Evolutionary conservation across 2,113 vertebrate species (phyloP).

Genomic region (Condylura cristata): DNA sequence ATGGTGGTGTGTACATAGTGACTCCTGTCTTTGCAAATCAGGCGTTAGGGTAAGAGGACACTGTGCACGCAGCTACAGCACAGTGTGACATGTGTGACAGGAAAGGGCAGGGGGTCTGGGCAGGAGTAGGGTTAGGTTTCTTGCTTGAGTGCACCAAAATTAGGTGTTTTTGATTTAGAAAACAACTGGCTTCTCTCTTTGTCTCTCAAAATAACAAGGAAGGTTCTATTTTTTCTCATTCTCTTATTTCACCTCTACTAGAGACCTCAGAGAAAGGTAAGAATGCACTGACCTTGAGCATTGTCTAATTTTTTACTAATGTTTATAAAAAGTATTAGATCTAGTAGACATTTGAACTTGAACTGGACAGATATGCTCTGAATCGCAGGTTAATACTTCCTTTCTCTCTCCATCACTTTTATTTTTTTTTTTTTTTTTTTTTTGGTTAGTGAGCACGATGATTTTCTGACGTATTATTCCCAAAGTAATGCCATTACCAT

Average conservation of each 20-base stretch:
- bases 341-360: constrained; percentile 48
- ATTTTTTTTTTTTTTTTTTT: no score
- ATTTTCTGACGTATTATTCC: constrained; percentile 60
- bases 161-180: not conserved
- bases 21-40: not conserved
- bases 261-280: constrained; percentile 44
- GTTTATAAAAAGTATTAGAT: constrained; percentile 48
- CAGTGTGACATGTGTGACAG: not conserved
- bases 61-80: no score
- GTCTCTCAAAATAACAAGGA: constrained; percentile 46
- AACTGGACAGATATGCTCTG: constrained; percentile 50
- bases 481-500: constrained; percentile 41
- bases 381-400: constrained; percentile 55
- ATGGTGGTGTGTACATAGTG: not conserved
- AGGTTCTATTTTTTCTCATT: not conserved
- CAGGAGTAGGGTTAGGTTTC: not conserved
- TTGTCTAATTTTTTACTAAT: constrained; percentile 55
- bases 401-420: no score
- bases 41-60: not conserved
- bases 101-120: not conserved
- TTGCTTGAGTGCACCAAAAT: not conserved
- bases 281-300: constrained; percentile 8
- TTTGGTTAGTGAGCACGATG: not conserved
- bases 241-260: constrained; percentile 47
- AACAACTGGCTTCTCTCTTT: not conserved